Base-by-base conservation (phyloP, 2,113 vertebrate genomes). In the Laticauda colubrina region DNA sequence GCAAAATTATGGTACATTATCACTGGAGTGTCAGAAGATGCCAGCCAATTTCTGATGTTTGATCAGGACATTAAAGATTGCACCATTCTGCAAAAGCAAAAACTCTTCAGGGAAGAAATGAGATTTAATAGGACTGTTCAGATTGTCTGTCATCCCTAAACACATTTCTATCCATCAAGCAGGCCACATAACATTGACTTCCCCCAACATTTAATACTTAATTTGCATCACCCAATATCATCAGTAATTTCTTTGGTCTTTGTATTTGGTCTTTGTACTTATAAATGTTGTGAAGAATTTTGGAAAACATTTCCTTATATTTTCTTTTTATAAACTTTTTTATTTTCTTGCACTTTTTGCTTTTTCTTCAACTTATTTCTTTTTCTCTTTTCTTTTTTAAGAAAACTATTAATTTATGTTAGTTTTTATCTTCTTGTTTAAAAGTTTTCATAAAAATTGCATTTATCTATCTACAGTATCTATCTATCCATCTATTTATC, bases 111-210 rank as follows among this genome's bases (percentile, higher is more conserved):
- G 86, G 91, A 88, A 92, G 95, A 97, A 97, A 97, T 96, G 94
- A 97, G 97, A 95, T 93, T 94, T 95, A 95, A 96, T 96, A 96
- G 94, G 95, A 95, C 97, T 96, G 96, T 97, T 95, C 94, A 96
- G 96, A 97, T 97, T 97, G 94, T 96, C 94, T 98, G 97, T 96
- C 97, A 97, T 92, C 90, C 61, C 91, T 95, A 64, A 96, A 93
- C 91, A 90, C 92, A 85, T 95, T 96, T 96, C 95, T 96, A 97
- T 97, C 97, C 85, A 96, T 97, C 97, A 97, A 1, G 10, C 43
- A 43, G n/a, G 95, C 96, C 94, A 95, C 94, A 93, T 89, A 95
- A 94, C n/a, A 24, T 93, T 95, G 92, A 95, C 91, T 97, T 94
- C 26, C 85, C 2, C 2, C 5, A 92, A 61, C 56, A 88, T 95